phyloP scores from a whole-genome alignment of 2,797 vertebrate genomes.

The Hippocampus kuda region DNA sequence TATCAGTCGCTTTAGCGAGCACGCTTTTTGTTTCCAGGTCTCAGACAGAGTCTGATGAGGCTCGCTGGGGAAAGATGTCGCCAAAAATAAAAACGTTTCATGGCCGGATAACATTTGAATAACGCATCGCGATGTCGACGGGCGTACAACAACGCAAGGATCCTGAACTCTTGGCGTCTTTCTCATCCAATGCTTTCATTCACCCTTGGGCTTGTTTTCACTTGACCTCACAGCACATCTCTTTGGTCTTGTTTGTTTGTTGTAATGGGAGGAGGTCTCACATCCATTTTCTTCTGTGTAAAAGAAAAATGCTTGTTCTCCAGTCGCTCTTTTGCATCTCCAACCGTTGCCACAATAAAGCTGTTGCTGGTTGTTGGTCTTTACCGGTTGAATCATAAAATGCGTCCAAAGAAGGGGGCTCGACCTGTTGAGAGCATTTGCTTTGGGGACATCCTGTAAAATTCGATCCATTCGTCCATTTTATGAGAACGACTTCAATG shows the following conservation, averaged over 20 bases:
- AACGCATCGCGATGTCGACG: constrained; percentile 18
- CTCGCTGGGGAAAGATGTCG: constrained; percentile 42
- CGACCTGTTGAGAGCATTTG: background rate
- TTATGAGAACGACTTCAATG: background rate
- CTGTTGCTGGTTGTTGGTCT: background rate
- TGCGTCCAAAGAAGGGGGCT: no score
- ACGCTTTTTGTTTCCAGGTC: constrained; percentile 32
- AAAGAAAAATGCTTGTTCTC: constrained; percentile 10
- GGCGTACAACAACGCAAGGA: constrained; percentile 9
- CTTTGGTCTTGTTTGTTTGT: constrained; percentile 11
- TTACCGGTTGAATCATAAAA: background rate
- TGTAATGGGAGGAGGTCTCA: constrained; percentile 21
- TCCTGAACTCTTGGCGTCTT: constrained; percentile 6
- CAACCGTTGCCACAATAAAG: background rate
- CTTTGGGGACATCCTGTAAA: background rate
- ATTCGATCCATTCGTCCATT: background rate
- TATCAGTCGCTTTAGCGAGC: constrained; percentile 50
- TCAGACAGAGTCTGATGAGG: constrained; percentile 42
- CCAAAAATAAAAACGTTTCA: constrained; percentile 22
- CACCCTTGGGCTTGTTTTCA: constrained; percentile 15
- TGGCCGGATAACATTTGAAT: constrained; percentile 29
- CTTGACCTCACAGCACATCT: constrained; percentile 23
- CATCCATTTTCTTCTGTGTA: constrained; percentile 10
- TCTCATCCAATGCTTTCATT: constrained; percentile 17
- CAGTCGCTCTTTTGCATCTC: background rate